Percentiles rank a stretch among this genome's conserved stretches.
Evolutionary conservation across 2,797 vertebrate genomes (phyloP).

Genomic region (Sylvilagus floridanus): DNA sequence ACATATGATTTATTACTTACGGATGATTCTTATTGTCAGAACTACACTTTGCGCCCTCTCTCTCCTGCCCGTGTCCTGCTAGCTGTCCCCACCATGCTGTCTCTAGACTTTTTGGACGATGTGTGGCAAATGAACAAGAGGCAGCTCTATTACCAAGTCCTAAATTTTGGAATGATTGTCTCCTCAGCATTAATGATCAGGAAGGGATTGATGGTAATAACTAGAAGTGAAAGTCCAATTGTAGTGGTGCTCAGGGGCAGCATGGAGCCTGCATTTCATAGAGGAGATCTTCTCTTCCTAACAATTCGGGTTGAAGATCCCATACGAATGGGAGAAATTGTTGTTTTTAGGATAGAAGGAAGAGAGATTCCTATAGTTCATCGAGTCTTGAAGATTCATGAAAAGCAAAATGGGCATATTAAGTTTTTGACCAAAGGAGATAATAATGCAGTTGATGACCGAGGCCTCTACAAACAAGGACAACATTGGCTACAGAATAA

Average conservation of each 20-base stretch:
- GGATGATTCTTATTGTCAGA: not conserved
- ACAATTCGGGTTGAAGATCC: constrained; percentile 98
- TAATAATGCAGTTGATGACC: constrained; percentile 97
- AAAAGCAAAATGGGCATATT: constrained; percentile 98
- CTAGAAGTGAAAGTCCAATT: constrained; percentile 98
- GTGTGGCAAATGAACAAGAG: constrained; percentile 99
- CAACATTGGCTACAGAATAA: constrained; percentile 99
- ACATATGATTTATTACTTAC: not conserved
- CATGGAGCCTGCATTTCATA: constrained; percentile 99
- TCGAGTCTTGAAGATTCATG: constrained; percentile 98
- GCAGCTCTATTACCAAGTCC: constrained; percentile 99
- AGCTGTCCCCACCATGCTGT: constrained; percentile 89
- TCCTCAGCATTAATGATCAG: constrained; percentile 99
- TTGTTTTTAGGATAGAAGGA: constrained; percentile 99
- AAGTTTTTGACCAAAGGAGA: constrained; percentile 99
- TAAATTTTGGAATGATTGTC: constrained; percentile 99
- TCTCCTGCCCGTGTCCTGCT: not conserved
- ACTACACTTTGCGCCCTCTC: not conserved
- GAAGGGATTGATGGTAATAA: constrained; percentile 99
- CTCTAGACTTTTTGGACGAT: constrained; percentile 97
- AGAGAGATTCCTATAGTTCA: constrained; percentile 99
- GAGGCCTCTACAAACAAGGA: constrained; percentile 97
- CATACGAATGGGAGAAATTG: constrained; percentile 98
- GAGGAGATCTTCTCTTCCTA: constrained; percentile 98
- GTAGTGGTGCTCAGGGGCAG: constrained; percentile 99